phyloP scores from a whole-genome alignment of 2,113 vertebrate species.

The Pithys albifrons region DNA sequence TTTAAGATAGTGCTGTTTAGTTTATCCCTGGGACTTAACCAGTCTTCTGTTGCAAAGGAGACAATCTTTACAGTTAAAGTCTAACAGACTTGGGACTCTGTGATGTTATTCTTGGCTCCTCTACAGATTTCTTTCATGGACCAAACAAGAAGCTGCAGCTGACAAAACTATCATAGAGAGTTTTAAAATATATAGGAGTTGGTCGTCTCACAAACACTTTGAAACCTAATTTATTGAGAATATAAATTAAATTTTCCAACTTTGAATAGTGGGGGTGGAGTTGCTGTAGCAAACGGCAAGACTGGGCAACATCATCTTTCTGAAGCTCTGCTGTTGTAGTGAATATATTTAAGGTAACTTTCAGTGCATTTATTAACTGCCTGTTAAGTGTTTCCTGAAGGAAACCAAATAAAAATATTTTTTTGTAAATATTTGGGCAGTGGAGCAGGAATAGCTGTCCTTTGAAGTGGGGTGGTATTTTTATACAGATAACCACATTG shows the following conservation, averaged over 20 bases:
- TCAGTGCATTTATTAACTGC: neutral
- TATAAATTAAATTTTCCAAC: neutral
- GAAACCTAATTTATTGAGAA: neutral
- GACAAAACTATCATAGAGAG: neutral
- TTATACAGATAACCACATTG: conserved; percentile 10
- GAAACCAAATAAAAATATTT: neutral
- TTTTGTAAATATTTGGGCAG: neutral
- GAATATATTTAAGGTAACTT: neutral
- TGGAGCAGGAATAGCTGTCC: neutral
- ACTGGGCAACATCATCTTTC: neutral
- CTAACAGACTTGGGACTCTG: neutral
- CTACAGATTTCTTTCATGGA: neutral
- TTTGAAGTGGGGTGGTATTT: conserved; percentile 53
- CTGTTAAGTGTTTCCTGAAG: neutral
- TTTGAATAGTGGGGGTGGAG: neutral
- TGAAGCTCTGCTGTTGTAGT: neutral
- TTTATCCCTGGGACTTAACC: neutral
- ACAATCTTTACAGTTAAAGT: neutral
- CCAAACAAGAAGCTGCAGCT: neutral
- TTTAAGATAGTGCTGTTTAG: neutral
- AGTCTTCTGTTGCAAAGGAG: neutral
- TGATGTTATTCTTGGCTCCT: neutral
- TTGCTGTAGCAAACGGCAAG: neutral
- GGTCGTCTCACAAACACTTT: neutral
- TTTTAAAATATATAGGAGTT: neutral